Base-by-base conservation (phyloP, 2,113 vertebrate genomes). In the Sceloporus undulatus region DNA sequence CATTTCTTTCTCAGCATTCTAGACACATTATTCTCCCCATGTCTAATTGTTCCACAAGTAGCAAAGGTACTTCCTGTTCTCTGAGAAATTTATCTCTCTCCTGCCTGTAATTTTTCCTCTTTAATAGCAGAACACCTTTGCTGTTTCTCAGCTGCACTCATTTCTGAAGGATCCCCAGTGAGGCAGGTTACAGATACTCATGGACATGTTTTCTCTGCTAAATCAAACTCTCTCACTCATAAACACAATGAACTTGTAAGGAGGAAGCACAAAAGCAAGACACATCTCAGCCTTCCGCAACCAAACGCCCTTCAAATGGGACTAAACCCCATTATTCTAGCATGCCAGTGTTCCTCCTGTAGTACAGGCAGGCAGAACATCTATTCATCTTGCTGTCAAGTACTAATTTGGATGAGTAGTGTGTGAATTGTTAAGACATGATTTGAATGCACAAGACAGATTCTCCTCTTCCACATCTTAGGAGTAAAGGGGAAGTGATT, bases 161-260 rank as follows among this genome's bases (percentile, higher is more conserved):
- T 84, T 48, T 79, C 75, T 84, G 4, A 25, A 48, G 0, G 59
- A 76, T 38, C 40, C 81, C 42, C 84, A 42, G 16, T 14, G 54
- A 62, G 9, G 70, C 54, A 19, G 38, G n/a, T 75, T 65, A 82
- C 40, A 13, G 91, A 78, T 80, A 89, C 82, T 82, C 21, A 2
- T 0, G 38, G 56, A 34, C 81, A 62, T 0, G 2, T 78, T 86
- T 81, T 27, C 25, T 54, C 48, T 1, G 0, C 85, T 66, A 1
- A 1, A 14, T 91, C 91, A 21, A 81, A 73, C 66, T 19, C 89
- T 91, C 94, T 62, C 83, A 91, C 91, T 1, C 77, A 1, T 0
- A 11, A 88, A 79, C 82, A 90, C 87, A 85, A 79, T 91, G 84
- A 0, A 91, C 93, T 79, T 34, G 91, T 42, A 88, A 89, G 84